Percentiles rank a stretch among this genome's conserved stretches.
Conservation (phyloP, 2,113 vertebrate species). For the Lamprologus tigripictilis region DNA sequence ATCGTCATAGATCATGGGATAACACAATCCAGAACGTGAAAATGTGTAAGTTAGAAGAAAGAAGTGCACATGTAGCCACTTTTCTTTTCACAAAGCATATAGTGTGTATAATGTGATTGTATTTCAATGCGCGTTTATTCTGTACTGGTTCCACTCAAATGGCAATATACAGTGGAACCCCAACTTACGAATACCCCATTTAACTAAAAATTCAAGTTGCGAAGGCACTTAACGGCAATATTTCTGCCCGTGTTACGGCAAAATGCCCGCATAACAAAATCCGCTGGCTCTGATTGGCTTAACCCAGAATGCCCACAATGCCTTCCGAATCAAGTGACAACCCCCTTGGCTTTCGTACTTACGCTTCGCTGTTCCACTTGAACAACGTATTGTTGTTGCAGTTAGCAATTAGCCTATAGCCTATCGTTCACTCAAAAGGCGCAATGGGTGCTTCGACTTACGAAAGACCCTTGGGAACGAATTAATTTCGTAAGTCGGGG, state of each 20-base stretch:
- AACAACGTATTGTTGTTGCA: neutral
- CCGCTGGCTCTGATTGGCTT: neutral
- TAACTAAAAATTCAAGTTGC: neutral
- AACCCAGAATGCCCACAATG: neutral
- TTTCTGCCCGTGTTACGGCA: rapidly evolving
- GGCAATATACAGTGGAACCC: neutral
- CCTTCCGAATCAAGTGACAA: neutral
- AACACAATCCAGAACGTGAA: neutral
- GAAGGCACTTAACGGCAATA: neutral
- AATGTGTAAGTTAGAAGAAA: neutral
- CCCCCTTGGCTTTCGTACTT: neutral
- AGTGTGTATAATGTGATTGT: neutral
- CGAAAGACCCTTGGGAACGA: rapidly evolving
- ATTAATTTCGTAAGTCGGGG: neutral
- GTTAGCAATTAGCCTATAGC: neutral
- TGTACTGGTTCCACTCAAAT: neutral
- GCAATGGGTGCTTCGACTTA: rapidly evolving
- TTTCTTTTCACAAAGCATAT: neutral
- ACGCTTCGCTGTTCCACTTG: rapidly evolving
- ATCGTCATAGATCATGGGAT: rapidly evolving
- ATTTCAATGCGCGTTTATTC: neutral
- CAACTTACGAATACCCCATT: neutral
- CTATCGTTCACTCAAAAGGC: neutral
- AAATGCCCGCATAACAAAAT: rapidly evolving
- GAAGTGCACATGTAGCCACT: neutral